phyloP scores from a whole-genome alignment of 2,888 invertebrate genomes.

The Pimpla rufipes region DNA sequence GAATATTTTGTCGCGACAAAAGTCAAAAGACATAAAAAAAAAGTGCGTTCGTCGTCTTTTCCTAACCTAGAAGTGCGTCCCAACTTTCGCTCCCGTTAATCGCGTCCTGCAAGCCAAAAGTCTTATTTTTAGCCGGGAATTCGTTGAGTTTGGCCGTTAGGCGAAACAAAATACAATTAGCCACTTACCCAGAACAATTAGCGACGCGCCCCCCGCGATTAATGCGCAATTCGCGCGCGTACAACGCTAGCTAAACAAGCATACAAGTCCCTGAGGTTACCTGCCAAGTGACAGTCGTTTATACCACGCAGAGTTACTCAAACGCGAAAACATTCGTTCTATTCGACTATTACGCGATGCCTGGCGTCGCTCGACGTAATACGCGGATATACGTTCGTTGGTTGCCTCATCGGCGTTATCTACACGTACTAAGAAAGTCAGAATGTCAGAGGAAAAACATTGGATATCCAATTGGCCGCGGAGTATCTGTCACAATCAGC shows the following conservation, averaged over 20 bases:
- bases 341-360: slow-evolving; percentile 14
- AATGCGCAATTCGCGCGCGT: neutral
- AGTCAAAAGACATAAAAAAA: neutral
- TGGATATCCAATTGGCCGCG: slow-evolving; percentile 12
- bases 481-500: slow-evolving; percentile 59
- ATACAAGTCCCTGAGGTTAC: neutral
- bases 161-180: neutral
- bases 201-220: neutral
- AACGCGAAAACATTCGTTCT: slow-evolving; percentile 2
- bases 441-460: slow-evolving; percentile 4
- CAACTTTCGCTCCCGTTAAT: neutral
- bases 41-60: neutral
- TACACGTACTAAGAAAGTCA: neutral
- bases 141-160: neutral
- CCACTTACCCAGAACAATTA: slow-evolving; percentile 6
- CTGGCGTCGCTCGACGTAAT: neutral
- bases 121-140: neutral
- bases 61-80: slow-evolving; percentile 20
- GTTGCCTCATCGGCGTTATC: neutral
- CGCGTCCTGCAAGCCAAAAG: neutral
- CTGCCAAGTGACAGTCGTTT: neutral
- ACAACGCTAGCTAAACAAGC: slow-evolving; percentile 4
- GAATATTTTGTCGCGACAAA: neutral
- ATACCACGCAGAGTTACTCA: neutral
- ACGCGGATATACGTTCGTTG: neutral